phyloP scores from a whole-genome alignment of 2,113 vertebrate genomes.

The Varanus salvator region DNA sequence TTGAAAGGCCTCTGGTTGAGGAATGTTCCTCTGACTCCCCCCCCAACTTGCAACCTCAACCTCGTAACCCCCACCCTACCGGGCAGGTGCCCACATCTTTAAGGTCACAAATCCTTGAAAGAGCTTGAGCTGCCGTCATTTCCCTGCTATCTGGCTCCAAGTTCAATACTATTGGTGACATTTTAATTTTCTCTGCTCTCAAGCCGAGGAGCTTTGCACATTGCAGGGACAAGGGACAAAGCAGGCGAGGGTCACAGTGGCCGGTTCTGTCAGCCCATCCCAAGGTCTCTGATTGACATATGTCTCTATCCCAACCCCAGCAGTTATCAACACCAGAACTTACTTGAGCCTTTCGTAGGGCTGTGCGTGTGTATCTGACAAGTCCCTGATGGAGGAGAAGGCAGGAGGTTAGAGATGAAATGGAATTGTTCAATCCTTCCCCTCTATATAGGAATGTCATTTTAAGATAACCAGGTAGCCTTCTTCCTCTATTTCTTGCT shows the following conservation, averaged over 20 bases:
- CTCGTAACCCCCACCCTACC: no score
- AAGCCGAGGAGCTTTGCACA: not conserved
- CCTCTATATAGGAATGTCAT: not conserved
- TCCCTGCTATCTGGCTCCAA: slow-evolving; percentile 42
- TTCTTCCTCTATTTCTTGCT: accelerated
- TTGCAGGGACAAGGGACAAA: slow-evolving; percentile 17
- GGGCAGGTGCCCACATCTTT: not conserved
- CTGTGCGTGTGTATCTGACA: slow-evolving; percentile 12
- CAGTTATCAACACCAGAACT: not conserved
- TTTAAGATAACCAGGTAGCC: no score
- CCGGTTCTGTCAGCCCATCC: not conserved
- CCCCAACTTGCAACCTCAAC: not conserved
- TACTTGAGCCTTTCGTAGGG: slow-evolving; percentile 2
- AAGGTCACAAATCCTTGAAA: not conserved
- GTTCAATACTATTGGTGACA: slow-evolving; percentile 35
- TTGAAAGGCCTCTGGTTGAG: not conserved
- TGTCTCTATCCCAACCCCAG: slow-evolving; percentile 38
- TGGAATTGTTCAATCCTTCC: not conserved
- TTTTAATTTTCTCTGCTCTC: slow-evolving; percentile 43
- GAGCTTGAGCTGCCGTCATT: slow-evolving; percentile 9
- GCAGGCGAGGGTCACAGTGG: slow-evolving; percentile 25
- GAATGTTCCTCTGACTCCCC: not conserved
- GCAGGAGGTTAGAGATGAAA: not conserved
- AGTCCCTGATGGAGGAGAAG: not conserved
- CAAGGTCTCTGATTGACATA: slow-evolving; percentile 47